These are phyloP conservation scores for Catocala fraxini DNA, from an alignment of 2,888 invertebrate species.

Conservation along the genomic window DNA sequence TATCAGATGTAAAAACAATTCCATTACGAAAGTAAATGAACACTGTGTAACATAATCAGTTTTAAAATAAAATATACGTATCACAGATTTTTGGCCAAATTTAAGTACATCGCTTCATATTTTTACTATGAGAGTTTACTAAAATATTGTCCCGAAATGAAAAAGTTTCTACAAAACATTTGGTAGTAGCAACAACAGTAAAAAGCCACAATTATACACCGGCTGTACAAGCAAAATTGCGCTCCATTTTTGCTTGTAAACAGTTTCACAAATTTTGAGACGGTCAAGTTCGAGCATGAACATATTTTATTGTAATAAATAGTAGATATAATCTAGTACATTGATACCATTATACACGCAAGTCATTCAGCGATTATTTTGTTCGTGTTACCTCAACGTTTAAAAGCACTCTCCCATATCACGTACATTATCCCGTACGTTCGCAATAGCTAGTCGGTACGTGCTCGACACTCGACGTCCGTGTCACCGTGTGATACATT, in stretches of 20 bases:
- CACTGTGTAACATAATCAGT: too few species aligned
- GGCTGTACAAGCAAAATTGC: constrained; percentile 34
- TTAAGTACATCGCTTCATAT: too few species aligned
- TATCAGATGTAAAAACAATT: constrained; percentile 7
- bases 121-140: not conserved
- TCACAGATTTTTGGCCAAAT: too few species aligned
- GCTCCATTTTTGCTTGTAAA: constrained; percentile 13
- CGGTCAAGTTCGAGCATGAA: too few species aligned
- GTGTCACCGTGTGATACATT: constrained; percentile 11
- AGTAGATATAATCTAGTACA: too few species aligned
- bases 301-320: too few species aligned
- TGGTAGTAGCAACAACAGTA: constrained; percentile 20
- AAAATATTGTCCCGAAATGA: not conserved
- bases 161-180: constrained; percentile 7
- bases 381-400: not conserved
- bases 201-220: constrained; percentile 28
- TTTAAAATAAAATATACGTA: too few species aligned
- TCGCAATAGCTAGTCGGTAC: constrained; percentile 15
- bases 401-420: constrained; percentile 6
- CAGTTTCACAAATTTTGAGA: too few species aligned
- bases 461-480: not conserved
- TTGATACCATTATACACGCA: not conserved
- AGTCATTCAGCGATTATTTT: not conserved
- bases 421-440: constrained; percentile 1
- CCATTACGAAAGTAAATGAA: not conserved